Evolutionary conservation across 1,140 invertebrate species (phyloP), one percentile per base, ranked within the genome.

Genomic region (Mya arenaria): DNA sequence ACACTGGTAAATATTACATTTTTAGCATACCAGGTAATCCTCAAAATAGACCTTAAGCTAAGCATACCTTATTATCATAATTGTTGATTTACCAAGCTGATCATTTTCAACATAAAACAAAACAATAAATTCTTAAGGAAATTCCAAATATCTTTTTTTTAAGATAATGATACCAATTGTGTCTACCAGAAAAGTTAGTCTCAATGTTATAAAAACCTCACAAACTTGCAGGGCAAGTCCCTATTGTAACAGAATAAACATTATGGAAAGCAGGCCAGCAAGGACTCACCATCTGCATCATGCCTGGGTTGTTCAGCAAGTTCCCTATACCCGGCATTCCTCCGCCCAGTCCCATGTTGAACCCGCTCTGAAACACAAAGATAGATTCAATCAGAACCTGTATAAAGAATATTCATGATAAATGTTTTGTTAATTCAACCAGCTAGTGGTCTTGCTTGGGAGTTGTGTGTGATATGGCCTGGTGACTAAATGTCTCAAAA

Each of bases 221-320:
- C n/a, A 1, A n/a, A n/a, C 48, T 8, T 34, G n/a, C n/a, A 68
- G 4, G 41, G 4, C 19, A 25, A 69, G 15, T 69, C n/a, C 48
- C 55, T 28, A 34, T 37, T 0, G 34, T 68, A 28, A 15, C 30
- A 8, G 13, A 58, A 52, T n/a, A 17, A 19, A 55, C 6, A 23
- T 8, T 58, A 30, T 52, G n/a, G 19, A 19, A 56, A 10, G n/a
- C 8, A n/a, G n/a, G n/a, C n/a, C n/a, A n/a, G 30, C 15, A 1
- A 19, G 5, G 48, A 75, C 85, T 85, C 75, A 91, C 91, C 90
- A 92, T 91, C 69, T 91, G 90, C 86, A 92, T 89, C 56, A 92
- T 83, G 39, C 86, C 85, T 58, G 91, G 91, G 71, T 92, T 91
- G 69, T 86, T 91, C 13, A 92, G 68, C 60, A 92, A 74, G 37